These are phyloP conservation scores for Sebastes wilsoni DNA, from an alignment of 2,797 vertebrate genomes.

Conservation along the genomic window DNA sequence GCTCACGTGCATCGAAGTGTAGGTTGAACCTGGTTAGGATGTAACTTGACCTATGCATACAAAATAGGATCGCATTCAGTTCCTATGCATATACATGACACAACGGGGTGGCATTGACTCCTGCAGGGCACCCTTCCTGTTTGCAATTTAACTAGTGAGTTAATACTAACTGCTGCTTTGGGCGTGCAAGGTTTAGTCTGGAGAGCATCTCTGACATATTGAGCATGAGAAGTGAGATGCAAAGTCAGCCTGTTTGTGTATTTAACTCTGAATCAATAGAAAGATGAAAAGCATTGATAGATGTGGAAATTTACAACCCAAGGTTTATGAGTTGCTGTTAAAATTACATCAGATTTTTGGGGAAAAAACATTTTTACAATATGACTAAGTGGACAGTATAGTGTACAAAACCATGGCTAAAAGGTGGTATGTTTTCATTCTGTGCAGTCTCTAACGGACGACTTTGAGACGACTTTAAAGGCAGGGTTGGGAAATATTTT, in stretches of 20 bases:
- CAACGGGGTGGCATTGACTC: background rate
- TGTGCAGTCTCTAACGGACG: too few species aligned
- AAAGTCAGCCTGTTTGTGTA: background rate
- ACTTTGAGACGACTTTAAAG: too few species aligned
- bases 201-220: background rate
- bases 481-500: too few species aligned
- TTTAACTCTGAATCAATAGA: background rate
- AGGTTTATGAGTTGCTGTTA: background rate
- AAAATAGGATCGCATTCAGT: background rate
- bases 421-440: background rate
- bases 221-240: background rate
- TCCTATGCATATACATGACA: background rate
- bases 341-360: background rate
- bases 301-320: background rate
- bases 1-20: background rate
- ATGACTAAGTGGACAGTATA: background rate
- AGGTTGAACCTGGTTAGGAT: background rate
- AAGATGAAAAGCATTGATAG: background rate
- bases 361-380: background rate
- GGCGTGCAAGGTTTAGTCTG: slow-evolving; percentile 13
- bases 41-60: background rate
- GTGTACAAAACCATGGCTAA: background rate
- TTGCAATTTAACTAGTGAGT: slow-evolving; percentile 8
- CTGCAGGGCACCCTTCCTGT: slow-evolving; percentile 11
- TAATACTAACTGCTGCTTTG: background rate